Evolutionary conservation across 2,888 invertebrate genomes (phyloP), one percentile per base, ranked within the genome.

Genomic region (Pomacea canaliculata): DNA sequence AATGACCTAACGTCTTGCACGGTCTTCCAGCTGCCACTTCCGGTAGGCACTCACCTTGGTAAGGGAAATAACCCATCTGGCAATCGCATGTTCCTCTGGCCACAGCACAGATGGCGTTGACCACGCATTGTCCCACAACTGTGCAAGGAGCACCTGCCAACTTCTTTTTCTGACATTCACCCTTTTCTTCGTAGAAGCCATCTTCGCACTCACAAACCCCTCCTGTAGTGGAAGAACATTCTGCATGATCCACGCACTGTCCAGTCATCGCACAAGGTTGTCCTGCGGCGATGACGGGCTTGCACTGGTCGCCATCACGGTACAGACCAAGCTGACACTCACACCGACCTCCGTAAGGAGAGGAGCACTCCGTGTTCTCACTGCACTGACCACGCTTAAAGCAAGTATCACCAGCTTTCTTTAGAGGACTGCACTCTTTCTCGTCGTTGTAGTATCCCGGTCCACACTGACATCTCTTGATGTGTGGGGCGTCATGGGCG

Each of bases 1-100:
- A 79, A 70, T 79, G 79, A n/a, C 79, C 77, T 4, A 63, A 56
- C 10, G 63, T 63, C 23, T 68, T 70, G 72, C 79, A 79, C 48
- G 74, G 74, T 12, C 77, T 60, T 5, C 79, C 79, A 2, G 74
- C 79, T 3, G 71, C 67, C 0, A 76, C 70, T 56, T 74, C 71
- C 5, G 74, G 71, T 16, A 70, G 51, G 63, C 79, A 79, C 8
- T 19, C 62, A 7, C 74, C 74, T 48, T 74, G 74, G 49, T 74
- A 74, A 3, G 74, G n/a, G 74, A 68, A 74, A 68, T 67, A 69
- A 48, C 74, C 74, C 10, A 69, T 27, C 62, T 74, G 74, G 49
- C 74, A 74, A 49, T 74, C 74, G 69, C 74, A 74, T 7, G 62
- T 74, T n/a, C 59, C 74, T 9, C n/a, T 27, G 23, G 74, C 60